Evolutionary conservation across 2,113 vertebrate genomes (phyloP).

Genomic region (Phaetusa simplex): DNA sequence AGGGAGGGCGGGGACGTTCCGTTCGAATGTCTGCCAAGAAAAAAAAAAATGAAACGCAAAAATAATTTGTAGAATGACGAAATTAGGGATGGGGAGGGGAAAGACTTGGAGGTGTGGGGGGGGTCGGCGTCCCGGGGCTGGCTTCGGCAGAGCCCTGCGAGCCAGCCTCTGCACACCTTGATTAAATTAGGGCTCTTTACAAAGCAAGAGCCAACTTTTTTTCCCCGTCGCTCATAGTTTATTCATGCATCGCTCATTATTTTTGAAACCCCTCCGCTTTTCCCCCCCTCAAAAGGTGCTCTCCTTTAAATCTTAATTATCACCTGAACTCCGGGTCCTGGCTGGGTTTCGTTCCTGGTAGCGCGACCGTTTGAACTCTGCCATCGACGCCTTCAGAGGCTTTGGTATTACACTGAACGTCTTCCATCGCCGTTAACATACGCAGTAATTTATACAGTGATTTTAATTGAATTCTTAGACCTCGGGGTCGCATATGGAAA

Average conservation of each 20-base stretch:
- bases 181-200: not conserved
- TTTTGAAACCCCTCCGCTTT: not conserved
- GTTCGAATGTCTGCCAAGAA: accelerated
- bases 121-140: not conserved
- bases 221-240: not conserved
- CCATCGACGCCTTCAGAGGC: not conserved
- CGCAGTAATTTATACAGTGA: not conserved
- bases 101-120: not conserved
- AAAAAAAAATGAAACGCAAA: not conserved
- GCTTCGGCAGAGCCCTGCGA: not conserved
- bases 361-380: not conserved
- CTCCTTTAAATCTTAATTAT: not conserved
- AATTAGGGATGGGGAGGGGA: not conserved
- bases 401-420: not conserved
- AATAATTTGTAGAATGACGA: not conserved
- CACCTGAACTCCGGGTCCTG: not conserved
- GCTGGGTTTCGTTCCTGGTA: not conserved
- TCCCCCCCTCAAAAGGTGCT: not conserved
- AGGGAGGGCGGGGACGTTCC: not conserved
- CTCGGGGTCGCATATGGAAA: not conserved
- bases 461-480: not conserved
- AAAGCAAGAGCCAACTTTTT: not conserved
- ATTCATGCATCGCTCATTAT: not conserved
- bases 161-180: not conserved
- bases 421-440: not conserved